Conservation (phyloP, 2,888 invertebrate species). For the Antitype chi region DNA sequence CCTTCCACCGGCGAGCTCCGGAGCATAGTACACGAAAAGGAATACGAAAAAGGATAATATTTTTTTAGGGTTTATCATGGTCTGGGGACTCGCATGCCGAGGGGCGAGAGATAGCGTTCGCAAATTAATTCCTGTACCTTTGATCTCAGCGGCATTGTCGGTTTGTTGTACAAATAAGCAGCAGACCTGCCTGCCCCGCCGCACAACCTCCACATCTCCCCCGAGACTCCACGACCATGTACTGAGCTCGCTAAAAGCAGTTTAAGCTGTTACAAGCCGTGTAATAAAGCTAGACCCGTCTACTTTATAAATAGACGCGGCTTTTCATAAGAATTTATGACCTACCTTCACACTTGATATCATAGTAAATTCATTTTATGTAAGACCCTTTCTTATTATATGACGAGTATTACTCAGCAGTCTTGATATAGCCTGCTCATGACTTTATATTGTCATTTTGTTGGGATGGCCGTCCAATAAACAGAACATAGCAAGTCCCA, state of each 20-base stretch:
- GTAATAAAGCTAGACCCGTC: slow-evolving; percentile 69
- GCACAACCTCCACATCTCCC: slow-evolving; percentile 73
- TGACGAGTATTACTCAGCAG: slow-evolving; percentile 61
- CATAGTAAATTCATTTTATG: slow-evolving; percentile 60
- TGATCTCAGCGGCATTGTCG: slow-evolving; percentile 86
- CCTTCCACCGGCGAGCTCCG: slow-evolving; percentile 14
- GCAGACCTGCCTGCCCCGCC: slow-evolving; percentile 64
- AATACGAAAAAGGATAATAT: slow-evolving; percentile 74
- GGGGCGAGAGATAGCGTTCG: slow-evolving; percentile 80
- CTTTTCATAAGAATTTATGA: slow-evolving; percentile 62
- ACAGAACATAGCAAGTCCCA: slow-evolving; percentile 46
- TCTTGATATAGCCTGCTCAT: slow-evolving; percentile 53
- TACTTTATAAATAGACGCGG: slow-evolving; percentile 57
- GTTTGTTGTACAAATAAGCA: slow-evolving; percentile 85
- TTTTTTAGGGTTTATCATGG: slow-evolving; percentile 76
- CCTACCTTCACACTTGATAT: slow-evolving; percentile 52
- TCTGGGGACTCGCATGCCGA: slow-evolving; percentile 67
- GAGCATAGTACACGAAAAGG: slow-evolving; percentile 31
- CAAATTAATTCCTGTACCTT: slow-evolving; percentile 87
- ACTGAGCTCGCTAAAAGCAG: slow-evolving; percentile 72
- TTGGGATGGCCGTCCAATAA: slow-evolving; percentile 52
- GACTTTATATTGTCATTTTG: slow-evolving; percentile 55
- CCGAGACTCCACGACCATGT: slow-evolving; percentile 69
- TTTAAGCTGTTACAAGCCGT: slow-evolving; percentile 74
- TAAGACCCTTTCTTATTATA: slow-evolving; percentile 59